These are phyloP conservation scores for Leucoptera coffeella DNA, from an alignment of 2,888 invertebrate genomes.

Conservation along the genomic window DNA sequence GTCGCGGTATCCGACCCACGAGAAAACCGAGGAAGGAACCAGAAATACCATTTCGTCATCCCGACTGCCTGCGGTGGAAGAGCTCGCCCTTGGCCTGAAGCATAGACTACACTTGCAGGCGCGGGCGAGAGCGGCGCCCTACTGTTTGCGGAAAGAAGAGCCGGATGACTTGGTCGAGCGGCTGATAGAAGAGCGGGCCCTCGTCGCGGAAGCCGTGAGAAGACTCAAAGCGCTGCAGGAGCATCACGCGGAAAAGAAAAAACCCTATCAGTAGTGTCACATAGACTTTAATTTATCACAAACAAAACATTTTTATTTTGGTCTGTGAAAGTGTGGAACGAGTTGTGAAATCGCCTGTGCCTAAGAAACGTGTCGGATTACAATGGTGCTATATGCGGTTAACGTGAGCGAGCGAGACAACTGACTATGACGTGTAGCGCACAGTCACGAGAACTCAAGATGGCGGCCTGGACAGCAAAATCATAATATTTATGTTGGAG, in stretches of 20 bases:
- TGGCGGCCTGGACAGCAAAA: slow-evolving; percentile 48
- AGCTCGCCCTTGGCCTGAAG: slow-evolving; percentile 44
- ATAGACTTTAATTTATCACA: slow-evolving; percentile 40
- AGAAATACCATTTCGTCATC: slow-evolving; percentile 22
- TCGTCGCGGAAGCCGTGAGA: slow-evolving; percentile 47
- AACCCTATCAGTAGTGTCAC: slow-evolving; percentile 42
- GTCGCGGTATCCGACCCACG: slow-evolving; percentile 29
- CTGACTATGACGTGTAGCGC: slow-evolving; percentile 42
- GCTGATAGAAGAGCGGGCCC: slow-evolving; percentile 42
- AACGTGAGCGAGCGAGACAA: slow-evolving; percentile 40
- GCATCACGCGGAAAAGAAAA: slow-evolving; percentile 25
- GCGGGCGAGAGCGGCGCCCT: slow-evolving; percentile 43
- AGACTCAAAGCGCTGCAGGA: slow-evolving; percentile 22
- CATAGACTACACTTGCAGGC: slow-evolving; percentile 49
- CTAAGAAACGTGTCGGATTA: slow-evolving; percentile 51
- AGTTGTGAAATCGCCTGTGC: slow-evolving; percentile 54
- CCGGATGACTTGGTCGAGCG: slow-evolving; percentile 45
- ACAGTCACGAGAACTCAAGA: slow-evolving; percentile 51
- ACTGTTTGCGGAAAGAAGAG: slow-evolving; percentile 49
- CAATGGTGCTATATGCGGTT: slow-evolving; percentile 54
- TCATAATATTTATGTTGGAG: slow-evolving; percentile 54
- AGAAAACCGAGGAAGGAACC: slow-evolving; percentile 21
- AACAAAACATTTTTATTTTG: slow-evolving; percentile 49
- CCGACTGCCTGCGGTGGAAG: slow-evolving; percentile 40
- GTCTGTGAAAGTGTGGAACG: slow-evolving; percentile 48